Evolutionary conservation across 2,113 vertebrate genomes (phyloP).

Genomic region (Turnix velox): DNA sequence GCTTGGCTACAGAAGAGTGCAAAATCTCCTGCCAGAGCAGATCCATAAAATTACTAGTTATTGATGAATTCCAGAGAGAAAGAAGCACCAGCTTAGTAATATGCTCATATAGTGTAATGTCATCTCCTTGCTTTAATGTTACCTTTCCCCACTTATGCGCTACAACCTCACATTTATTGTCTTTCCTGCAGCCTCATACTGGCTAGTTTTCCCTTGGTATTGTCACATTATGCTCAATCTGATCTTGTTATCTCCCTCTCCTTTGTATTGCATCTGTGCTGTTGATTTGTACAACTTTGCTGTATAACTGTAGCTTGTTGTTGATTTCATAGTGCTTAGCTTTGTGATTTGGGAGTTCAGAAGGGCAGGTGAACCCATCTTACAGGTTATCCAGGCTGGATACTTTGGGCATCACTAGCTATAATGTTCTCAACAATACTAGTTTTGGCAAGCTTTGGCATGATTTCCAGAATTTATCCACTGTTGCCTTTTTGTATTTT

Average conservation of each 20-base stretch:
- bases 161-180: neutral
- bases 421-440: neutral
- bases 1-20: accelerated
- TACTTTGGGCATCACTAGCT: neutral
- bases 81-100: neutral
- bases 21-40: neutral
- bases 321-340: neutral
- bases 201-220: neutral
- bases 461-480: neutral
- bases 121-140: neutral
- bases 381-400: neutral
- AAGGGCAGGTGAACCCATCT: neutral
- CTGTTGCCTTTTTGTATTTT: neutral
- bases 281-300: neutral
- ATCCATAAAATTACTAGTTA: neutral
- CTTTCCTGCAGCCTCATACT: neutral
- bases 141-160: neutral
- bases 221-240: neutral
- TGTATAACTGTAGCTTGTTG: neutral
- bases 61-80: neutral
- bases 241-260: neutral
- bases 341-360: neutral
- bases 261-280: neutral
- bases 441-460: neutral
- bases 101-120: neutral